phyloP scores from a whole-genome alignment of 2,888 invertebrate species.

The Pristionchus fissidentatus region DNA sequence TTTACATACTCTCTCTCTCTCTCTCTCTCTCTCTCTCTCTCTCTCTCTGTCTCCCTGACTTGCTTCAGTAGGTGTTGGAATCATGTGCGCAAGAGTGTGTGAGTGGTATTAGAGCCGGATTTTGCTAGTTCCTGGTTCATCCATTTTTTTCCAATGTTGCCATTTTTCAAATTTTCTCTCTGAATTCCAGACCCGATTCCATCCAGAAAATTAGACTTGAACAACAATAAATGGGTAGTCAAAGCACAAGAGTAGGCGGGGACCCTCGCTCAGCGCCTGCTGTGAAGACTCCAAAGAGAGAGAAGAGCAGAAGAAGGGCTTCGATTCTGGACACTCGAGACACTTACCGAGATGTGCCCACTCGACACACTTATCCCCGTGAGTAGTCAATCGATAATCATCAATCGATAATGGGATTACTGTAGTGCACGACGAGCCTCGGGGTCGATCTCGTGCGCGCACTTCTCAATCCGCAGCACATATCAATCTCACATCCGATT shows the following conservation, averaged over 20 bases:
- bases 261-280: conserved; percentile 29
- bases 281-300: conserved; percentile 12
- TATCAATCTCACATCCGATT: conserved; percentile 52
- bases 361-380: conserved; percentile 30
- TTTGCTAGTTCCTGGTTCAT: too few species aligned
- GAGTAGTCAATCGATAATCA: not conserved
- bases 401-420: conserved; percentile 12
- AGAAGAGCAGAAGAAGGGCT: conserved; percentile 12
- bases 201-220: too few species aligned
- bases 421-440: not conserved
- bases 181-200: too few species aligned
- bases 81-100: too few species aligned
- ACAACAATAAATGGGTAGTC: conserved; percentile 27
- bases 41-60: too few species aligned
- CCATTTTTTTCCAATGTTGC: too few species aligned
- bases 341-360: conserved; percentile 24
- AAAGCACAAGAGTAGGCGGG: not conserved
- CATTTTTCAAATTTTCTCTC: too few species aligned
- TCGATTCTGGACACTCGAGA: conserved; percentile 32
- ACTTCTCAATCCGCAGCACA: conserved; percentile 4
- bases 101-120: too few species aligned
- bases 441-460: conserved; percentile 6
- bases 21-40: too few species aligned
- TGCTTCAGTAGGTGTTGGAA: not conserved
- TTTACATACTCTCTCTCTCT: too few species aligned